A percentile compares a stretch with the other conserved stretches of the same genome.
Conservation (phyloP, 2,888 invertebrate species). For the Agyllia agylla region DNA sequence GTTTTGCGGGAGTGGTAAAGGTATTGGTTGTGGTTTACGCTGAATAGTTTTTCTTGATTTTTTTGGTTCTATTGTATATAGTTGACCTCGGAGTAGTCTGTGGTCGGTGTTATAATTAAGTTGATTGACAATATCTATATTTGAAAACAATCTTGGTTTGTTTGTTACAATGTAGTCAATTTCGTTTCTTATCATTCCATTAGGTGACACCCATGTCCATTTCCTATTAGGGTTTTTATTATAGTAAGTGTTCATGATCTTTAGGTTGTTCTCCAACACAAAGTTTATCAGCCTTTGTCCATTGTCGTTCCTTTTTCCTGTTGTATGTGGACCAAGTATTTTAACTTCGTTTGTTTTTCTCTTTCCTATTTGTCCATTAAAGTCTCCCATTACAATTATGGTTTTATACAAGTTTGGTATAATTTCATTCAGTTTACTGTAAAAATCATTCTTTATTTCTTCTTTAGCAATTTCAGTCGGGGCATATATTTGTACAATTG, state of each 20-base stretch:
- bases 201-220: not conserved
- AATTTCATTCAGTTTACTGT: not conserved
- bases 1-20: not conserved
- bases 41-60: not conserved
- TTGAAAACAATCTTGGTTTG: not conserved
- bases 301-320: not conserved
- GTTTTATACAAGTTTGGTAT: not conserved
- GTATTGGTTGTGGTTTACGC: not conserved
- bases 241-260: not conserved
- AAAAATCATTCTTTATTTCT: not conserved
- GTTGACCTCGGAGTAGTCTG: not conserved
- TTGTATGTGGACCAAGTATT: not conserved
- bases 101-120: not conserved
- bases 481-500: not conserved
- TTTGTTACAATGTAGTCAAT: not conserved
- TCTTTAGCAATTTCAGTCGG: not conserved
- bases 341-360: not conserved
- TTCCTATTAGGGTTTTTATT: not conserved
- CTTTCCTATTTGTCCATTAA: not conserved
- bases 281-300: not conserved
- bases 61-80: not conserved
- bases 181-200: not conserved
- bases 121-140: not conserved
- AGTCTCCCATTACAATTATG: not conserved
- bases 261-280: not conserved